phyloP scores from a whole-genome alignment of 2,113 vertebrate genomes.

The Chaenogobius annularis region DNA sequence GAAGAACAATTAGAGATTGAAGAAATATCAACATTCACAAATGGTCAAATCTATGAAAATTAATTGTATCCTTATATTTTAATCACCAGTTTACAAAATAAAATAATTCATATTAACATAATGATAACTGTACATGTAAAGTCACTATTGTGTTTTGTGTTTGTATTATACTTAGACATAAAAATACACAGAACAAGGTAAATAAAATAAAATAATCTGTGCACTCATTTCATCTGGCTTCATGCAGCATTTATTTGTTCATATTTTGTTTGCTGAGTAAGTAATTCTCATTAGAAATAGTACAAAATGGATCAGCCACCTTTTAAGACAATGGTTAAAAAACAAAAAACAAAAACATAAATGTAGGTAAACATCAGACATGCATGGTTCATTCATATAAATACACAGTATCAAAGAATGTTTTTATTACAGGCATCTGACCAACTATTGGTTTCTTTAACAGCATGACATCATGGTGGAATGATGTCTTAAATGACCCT shows the following conservation, averaged over 20 bases:
- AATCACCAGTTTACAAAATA: background rate
- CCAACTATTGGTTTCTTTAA: conserved; percentile 33
- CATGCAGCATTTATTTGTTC: conserved; percentile 88
- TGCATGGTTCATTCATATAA: conserved; percentile 74
- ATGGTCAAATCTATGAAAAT: background rate
- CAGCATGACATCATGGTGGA: conserved; percentile 2
- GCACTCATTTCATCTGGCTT: conserved; percentile 66
- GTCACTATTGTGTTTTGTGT: background rate
- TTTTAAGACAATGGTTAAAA: conserved; percentile 56
- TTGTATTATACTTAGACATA: background rate
- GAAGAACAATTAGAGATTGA: no score
- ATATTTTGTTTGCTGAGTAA: conserved; percentile 75
- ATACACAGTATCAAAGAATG: conserved; percentile 69
- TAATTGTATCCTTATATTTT: background rate
- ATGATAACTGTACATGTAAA: background rate
- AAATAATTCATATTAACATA: background rate
- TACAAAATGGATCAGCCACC: conserved; percentile 75
- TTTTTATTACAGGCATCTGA: conserved; percentile 62
- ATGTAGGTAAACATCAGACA: conserved; percentile 63
- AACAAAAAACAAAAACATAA: conserved; percentile 39
- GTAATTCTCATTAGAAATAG: conserved; percentile 77
- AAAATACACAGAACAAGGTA: background rate
- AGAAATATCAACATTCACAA: background rate
- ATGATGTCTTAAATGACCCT: conserved; percentile 32
- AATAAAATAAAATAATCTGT: conserved; percentile 33